Base-by-base conservation (phyloP, 2,797 vertebrate genomes). In the Falco rusticolus region DNA sequence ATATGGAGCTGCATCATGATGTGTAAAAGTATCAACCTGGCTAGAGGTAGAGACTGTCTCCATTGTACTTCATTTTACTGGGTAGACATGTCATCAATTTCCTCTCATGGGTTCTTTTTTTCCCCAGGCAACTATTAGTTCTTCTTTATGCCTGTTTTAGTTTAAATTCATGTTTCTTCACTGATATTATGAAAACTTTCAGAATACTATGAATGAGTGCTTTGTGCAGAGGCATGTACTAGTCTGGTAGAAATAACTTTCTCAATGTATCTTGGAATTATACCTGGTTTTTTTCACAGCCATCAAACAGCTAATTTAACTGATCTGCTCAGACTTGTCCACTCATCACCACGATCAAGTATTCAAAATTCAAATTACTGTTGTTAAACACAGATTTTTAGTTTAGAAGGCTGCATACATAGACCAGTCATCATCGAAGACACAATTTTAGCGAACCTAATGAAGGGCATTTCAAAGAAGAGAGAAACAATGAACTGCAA, bases 121-220 rank as follows among this genome's bases (percentile, higher is more conserved):
- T 48, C 80, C 59, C 70, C 56, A 76, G 75, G 59, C 83, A 74
- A 20, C 20, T 79, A 48, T 79, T 66, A 84, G 25, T 70, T 66
- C 50, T 57, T 90, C 54, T 76, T 82, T 79, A 89, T 77, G 22
- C 34, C 84, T 89, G 17, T 74, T 96, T 90, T 93, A 57, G 65
- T 89, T 96, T 89, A 92, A 96, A 84, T 70, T 90, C 47, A 45
- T 70, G 13, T 70, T 93, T 92, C 56, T 72, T 90, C 34, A 33
- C 31, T 11, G 66, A 19, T 94, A 48, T 64, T 91, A 81, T 54
- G 54, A 90, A 79, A 89, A 87, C 12, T 56, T 90, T 63, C 66
- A 93, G 70, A 79, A 65, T 31, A 76, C 25, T 34, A 29, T 79
- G 74, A 87, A 76, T 70, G 69, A 92, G 22, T 69, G 84, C 47